Percentiles rank a stretch among this genome's conserved stretches.
Evolutionary conservation across 2,113 vertebrate species (phyloP).

Genomic region (Anser cygnoides): DNA sequence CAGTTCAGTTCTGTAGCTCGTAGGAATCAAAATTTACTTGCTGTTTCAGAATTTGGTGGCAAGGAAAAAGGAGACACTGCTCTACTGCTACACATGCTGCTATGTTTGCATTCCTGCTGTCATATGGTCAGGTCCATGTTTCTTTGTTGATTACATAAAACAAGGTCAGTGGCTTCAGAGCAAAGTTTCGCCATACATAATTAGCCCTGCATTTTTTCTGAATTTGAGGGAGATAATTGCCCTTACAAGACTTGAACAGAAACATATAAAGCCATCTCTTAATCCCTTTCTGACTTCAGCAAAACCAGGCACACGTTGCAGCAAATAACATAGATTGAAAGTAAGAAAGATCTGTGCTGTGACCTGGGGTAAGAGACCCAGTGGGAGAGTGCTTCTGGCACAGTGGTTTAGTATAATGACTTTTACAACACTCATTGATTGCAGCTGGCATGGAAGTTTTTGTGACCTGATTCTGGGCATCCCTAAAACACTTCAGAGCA

Average conservation of each 20-base stretch:
- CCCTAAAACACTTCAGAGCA: neutral
- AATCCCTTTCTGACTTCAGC: neutral
- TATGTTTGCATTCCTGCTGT: neutral
- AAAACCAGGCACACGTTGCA: neutral
- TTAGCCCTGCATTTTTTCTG: neutral
- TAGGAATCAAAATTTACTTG: neutral
- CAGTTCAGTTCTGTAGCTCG: neutral
- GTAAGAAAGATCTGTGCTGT: neutral
- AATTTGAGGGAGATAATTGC: neutral
- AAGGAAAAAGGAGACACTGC: rapidly evolving
- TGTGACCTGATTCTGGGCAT: neutral
- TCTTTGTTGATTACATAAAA: neutral
- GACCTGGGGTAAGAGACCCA: neutral
- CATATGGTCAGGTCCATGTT: neutral
- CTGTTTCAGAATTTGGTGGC: neutral
- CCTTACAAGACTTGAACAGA: neutral
- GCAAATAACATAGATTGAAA: neutral
- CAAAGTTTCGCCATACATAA: neutral
- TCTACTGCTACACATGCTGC: neutral
- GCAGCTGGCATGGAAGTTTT: neutral
- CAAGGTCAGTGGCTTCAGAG: neutral
- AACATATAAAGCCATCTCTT: neutral
- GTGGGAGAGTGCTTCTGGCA: neutral
- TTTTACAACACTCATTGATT: neutral
- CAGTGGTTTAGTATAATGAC: neutral